Evolutionary conservation across 2,797 vertebrate species (phyloP).

Genomic region (Crenichthys baileyi): DNA sequence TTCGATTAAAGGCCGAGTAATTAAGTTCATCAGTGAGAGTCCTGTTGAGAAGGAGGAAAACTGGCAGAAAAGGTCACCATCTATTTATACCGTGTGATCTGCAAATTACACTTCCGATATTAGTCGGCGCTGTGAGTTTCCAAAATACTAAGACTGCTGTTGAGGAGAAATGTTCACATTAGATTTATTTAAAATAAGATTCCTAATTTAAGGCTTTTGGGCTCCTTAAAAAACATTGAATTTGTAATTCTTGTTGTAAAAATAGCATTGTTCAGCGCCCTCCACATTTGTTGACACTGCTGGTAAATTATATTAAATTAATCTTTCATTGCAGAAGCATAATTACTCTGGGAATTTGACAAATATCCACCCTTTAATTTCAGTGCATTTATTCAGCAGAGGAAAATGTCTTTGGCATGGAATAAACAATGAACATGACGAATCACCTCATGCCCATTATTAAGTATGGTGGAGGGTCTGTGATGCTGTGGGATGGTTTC

Average conservation of each 20-base stretch:
- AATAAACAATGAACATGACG: too few relatives aligned
- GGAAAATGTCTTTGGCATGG: too few relatives aligned
- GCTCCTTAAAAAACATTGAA: not conserved
- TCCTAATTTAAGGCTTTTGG: not conserved
- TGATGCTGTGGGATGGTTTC: too few relatives aligned
- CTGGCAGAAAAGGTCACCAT: conserved; percentile 43
- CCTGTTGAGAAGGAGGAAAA: conserved; percentile 39
- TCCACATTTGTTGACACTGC: not conserved
- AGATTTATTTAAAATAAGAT: not conserved
- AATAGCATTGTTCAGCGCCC: not conserved
- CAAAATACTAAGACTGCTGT: not conserved
- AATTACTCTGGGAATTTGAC: too few relatives aligned
- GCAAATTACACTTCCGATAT: not conserved
- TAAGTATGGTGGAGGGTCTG: too few relatives aligned
- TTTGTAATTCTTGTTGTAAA: not conserved
- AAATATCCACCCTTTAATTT: too few relatives aligned
- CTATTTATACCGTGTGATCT: conserved; percentile 2
- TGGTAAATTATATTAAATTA: too few relatives aligned
- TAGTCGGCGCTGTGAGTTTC: not conserved
- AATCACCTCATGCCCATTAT: too few relatives aligned
- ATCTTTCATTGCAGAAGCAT: too few relatives aligned
- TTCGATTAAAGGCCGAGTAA: conserved; percentile 47
- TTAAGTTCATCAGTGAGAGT: conserved; percentile 26
- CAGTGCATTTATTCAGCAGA: too few relatives aligned
- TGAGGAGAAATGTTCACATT: not conserved